These are phyloP conservation scores for Zophobas morio DNA, from an alignment of 1,140 invertebrate genomes.

Conservation along the genomic window DNA sequence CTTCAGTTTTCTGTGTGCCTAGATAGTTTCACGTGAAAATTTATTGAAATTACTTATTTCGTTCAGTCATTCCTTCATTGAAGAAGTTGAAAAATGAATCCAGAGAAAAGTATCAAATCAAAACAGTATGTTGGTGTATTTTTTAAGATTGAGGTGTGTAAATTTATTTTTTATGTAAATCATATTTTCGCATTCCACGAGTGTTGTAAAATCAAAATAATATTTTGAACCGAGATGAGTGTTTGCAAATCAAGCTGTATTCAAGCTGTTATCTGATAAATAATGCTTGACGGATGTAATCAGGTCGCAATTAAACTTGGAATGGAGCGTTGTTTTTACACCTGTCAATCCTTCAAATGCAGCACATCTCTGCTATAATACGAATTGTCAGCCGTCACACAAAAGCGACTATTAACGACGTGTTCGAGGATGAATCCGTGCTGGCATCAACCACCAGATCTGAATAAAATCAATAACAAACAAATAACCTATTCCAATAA, in stretches of 20 bases:
- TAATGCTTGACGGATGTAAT: constrained; percentile 33
- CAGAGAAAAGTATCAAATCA: too few species aligned
- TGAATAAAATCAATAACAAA: constrained; percentile 43
- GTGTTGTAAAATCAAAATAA: too few species aligned
- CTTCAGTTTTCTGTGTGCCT: too few species aligned
- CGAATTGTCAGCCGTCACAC: constrained; percentile 37
- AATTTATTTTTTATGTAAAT: too few species aligned
- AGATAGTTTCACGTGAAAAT: too few species aligned
- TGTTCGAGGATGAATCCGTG: constrained; percentile 33
- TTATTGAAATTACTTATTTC: too few species aligned
- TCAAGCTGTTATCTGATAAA: not conserved
- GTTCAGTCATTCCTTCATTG: too few species aligned
- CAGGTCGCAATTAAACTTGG: constrained; percentile 39
- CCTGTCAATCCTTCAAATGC: constrained; percentile 39
- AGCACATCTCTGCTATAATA: constrained; percentile 34
- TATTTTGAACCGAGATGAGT: too few species aligned
- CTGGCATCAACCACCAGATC: constrained; percentile 38
- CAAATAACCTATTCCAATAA: constrained; percentile 39
- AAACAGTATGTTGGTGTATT: too few species aligned
- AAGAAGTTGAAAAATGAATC: too few species aligned
- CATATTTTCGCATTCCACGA: too few species aligned
- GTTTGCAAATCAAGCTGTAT: not conserved
- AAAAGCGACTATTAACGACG: constrained; percentile 42
- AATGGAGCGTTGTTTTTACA: constrained; percentile 35
- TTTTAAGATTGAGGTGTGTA: too few species aligned